Conservation (phyloP, 2,888 invertebrate species). For the Yponomeuta malinellus region DNA sequence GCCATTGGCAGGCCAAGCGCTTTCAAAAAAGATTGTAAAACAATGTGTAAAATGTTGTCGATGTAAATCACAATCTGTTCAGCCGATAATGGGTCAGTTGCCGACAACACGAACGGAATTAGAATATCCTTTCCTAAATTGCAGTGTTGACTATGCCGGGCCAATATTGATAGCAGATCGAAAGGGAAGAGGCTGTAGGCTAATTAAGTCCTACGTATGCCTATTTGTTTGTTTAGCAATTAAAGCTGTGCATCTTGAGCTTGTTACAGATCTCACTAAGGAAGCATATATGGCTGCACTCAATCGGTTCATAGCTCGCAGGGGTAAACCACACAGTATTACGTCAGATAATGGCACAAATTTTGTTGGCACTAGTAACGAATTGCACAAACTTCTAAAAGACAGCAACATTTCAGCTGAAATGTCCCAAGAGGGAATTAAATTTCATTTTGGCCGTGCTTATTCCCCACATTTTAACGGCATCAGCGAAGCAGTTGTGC, state of each 20-base stretch:
- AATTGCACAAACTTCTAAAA: background rate
- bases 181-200: conserved; percentile 23
- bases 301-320: conserved; percentile 18
- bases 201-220: conserved; percentile 24
- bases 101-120: background rate
- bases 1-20: conserved; percentile 19
- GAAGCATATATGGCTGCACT: conserved; percentile 22
- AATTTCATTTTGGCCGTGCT: background rate
- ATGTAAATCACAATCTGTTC: conserved; percentile 19
- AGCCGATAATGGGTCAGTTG: conserved; percentile 16
- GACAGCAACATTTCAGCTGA: background rate
- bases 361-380: conserved; percentile 15
- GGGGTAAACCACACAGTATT: conserved; percentile 13
- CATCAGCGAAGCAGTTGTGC: conserved; percentile 11
- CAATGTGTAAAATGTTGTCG: conserved; percentile 21
- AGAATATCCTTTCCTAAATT: conserved; percentile 13
- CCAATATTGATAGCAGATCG: conserved; percentile 19
- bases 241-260: conserved; percentile 23
- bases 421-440: conserved; percentile 5
- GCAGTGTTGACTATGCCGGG: conserved; percentile 10
- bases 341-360: conserved; percentile 16
- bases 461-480: conserved; percentile 13
- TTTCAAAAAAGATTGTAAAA: conserved; percentile 18
- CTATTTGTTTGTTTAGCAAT: conserved; percentile 25
- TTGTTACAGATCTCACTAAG: conserved; percentile 23